Evolutionary conservation across 2,797 vertebrate species (phyloP).

Genomic region (Uromys caudimaculatus): DNA sequence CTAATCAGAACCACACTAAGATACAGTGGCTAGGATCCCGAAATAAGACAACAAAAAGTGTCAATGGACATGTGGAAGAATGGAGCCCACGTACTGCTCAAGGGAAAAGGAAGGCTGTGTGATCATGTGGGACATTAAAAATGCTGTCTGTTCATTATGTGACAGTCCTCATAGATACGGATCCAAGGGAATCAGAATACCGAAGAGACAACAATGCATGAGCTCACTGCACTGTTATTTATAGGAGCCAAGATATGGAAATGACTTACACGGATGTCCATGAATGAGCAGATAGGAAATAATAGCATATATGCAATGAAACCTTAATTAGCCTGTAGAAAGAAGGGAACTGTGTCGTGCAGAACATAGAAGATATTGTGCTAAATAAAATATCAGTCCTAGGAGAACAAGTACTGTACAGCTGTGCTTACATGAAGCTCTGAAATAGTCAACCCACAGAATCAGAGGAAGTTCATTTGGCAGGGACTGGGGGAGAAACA

Average conservation of each 20-base stretch:
- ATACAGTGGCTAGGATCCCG: background rate
- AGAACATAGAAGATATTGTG: background rate
- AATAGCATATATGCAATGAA: background rate
- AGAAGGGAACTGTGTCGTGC: background rate
- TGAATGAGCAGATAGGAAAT: background rate
- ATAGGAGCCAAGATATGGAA: background rate
- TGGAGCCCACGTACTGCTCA: too few species aligned
- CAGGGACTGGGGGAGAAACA: background rate
- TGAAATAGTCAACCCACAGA: background rate
- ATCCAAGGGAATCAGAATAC: background rate
- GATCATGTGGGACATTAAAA: background rate
- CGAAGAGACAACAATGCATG: background rate
- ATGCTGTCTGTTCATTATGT: background rate
- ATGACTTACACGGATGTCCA: background rate
- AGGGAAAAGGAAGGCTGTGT: background rate
- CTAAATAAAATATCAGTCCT: background rate
- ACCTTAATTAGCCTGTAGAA: background rate
- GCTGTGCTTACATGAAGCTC: background rate
- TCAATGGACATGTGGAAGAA: background rate
- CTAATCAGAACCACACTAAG: background rate
- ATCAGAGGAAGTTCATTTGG: background rate
- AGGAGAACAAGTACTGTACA: background rate
- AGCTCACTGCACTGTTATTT: background rate
- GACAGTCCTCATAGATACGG: background rate
- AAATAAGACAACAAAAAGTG: background rate